Evolutionary conservation across 2,113 vertebrate genomes (phyloP), one percentile per base, ranked within the genome.

Genomic region (Siniperca knerii): DNA sequence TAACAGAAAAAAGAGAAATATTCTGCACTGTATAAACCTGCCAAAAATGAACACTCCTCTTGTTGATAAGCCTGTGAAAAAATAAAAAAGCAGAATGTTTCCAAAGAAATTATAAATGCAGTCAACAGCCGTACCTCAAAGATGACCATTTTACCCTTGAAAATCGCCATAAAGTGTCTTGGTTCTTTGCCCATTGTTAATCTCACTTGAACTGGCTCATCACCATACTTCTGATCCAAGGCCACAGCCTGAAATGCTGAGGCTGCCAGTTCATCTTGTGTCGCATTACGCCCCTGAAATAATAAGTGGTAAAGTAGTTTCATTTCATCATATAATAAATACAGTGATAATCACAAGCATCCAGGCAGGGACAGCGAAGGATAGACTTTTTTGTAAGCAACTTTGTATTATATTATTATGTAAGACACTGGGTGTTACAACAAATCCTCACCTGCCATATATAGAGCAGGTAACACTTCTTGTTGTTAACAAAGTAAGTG

Each of bases 101-200:
- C 42, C 46, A 44, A 21, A 74, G 18, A 58, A 58, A 74, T 46
- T 0, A 20, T 18, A 48, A 70, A n/a, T 35, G 13, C 7, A 42
- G n/a, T 58, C 8, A 40, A 23, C 8, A 44, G 6, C 73, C 80
- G 29, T 89, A 98, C 97, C 95, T 97, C 97, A 86, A 95, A 98
- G 79, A 98, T 95, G 71, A 97, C 95, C 92, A 98, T 93, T 91
- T 95, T 97, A 29, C 97, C 97, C 89, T 96, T 97, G 93, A 98
- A 98, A 74, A 98, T 96, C 25, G 97, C 92, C 96, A 98, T 95
- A 83, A 98, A 97, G 91, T 98, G 97, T 25, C 95, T 95, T 0
- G 97, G 96, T 81, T 98, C 97, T 87, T 97, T 98, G 61, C 97
- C 96, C 97, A 98, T 98, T 37, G 90, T 94, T 25, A 97, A 86